A percentile compares a stretch with the other conserved stretches of the same genome.
phyloP scores from a whole-genome alignment of 1,140 invertebrate genomes.

The Ladona fulva region DNA sequence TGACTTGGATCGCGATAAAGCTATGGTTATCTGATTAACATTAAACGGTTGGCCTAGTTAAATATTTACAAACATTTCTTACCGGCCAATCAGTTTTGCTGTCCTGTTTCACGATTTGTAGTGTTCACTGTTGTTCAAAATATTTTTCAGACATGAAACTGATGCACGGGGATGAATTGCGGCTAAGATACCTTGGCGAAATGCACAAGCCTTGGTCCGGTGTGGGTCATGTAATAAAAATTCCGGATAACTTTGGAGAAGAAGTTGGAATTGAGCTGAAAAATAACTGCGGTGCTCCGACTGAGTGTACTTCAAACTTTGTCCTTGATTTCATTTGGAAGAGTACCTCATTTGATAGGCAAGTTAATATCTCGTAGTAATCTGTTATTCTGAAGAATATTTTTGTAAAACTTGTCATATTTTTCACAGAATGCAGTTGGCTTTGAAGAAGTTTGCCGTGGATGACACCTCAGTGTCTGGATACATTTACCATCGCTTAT shows the following conservation, averaged over 20 bases:
- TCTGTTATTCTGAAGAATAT: neutral
- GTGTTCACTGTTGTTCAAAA: too few species aligned
- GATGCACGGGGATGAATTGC: conserved; percentile 98
- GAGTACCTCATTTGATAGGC: conserved; percentile 96
- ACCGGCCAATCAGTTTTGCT: too few species aligned
- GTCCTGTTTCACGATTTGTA: too few species aligned
- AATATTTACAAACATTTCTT: too few species aligned
- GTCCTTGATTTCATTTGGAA: conserved; percentile 99
- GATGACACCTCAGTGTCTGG: conserved; percentile 93
- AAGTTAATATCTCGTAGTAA: conserved; percentile 22
- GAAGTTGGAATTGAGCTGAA: conserved; percentile 97
- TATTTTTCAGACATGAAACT: conserved; percentile 76
- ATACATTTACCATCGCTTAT: conserved; percentile 92
- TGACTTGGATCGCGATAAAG: too few species aligned
- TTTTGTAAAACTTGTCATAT: neutral
- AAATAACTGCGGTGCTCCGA: conserved; percentile 77
- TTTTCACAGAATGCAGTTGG: conserved; percentile 85
- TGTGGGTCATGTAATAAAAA: conserved; percentile 95
- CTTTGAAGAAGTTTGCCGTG: conserved; percentile 90
- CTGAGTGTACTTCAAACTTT: conserved; percentile 90
- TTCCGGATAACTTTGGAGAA: conserved; percentile 97
- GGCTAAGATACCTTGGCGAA: conserved; percentile 88
- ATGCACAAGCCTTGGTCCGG: conserved; percentile 89
- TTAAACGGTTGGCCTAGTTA: too few species aligned
- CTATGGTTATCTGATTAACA: too few species aligned